Evolutionary conservation across 1,140 invertebrate genomes (phyloP).

Genomic region (Meloidogyne exigua): DNA sequence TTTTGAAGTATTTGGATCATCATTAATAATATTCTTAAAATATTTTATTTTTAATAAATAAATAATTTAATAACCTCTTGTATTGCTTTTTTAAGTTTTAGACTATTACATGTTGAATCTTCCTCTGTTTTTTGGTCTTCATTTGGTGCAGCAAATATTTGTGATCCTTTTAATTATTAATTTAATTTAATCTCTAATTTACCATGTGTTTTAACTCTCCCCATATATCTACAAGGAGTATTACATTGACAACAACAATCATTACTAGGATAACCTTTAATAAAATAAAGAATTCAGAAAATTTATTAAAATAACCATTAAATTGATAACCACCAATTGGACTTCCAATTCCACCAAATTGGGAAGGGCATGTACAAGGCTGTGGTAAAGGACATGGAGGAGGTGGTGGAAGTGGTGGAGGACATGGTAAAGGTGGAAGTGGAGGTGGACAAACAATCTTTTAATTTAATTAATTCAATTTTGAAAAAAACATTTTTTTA

Average conservation of each 20-base stretch:
- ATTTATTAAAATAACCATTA: not conserved
- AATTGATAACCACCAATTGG: conserved; percentile 2
- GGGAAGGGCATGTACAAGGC: not conserved
- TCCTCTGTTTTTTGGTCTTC: conserved; percentile 52
- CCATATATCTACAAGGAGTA: conserved; percentile 52
- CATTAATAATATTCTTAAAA: conserved; percentile 18
- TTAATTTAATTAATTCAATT: not conserved
- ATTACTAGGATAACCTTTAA: conserved; percentile 19
- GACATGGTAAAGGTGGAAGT: conserved; percentile 36
- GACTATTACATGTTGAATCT: conserved; percentile 60
- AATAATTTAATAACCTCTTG: conserved; percentile 54
- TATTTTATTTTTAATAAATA: conserved; percentile 22
- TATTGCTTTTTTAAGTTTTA: conserved; percentile 55
- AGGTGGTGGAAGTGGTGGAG: conserved; percentile 33
- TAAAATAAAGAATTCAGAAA: not conserved
- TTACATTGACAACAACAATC: conserved; percentile 57
- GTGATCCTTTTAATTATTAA: not conserved
- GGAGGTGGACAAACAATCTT: conserved; percentile 28
- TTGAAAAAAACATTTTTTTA: not conserved
- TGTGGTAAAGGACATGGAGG: conserved; percentile 11
- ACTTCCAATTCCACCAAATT: conserved; percentile 23
- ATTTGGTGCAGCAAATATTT: conserved; percentile 50
- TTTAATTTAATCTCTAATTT: not conserved
- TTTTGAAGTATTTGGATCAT: conserved; percentile 27
- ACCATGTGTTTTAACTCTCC: conserved; percentile 55